These are phyloP conservation scores for Leptinotarsa rubiginosa DNA, from an alignment of 2,888 invertebrate genomes.

Conservation along the genomic window DNA sequence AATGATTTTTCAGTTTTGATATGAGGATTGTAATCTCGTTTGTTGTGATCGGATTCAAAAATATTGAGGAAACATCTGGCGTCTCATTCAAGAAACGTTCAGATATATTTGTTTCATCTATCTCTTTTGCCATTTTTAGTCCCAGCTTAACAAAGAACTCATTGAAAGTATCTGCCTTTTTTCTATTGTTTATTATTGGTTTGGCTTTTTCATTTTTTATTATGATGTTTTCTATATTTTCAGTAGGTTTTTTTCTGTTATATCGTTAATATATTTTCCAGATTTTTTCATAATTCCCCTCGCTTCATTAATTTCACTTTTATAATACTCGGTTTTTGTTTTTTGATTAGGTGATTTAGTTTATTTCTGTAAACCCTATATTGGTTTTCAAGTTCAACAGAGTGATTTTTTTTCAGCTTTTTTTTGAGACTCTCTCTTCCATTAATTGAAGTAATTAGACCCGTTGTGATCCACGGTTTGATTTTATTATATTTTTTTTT, in stretches of 20 bases:
- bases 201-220: slow-evolving; percentile 21
- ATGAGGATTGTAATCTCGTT: no score
- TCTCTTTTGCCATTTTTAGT: no score
- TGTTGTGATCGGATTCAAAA: no score
- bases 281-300: slow-evolving; percentile 20
- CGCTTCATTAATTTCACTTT: slow-evolving; percentile 20
- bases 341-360: slow-evolving; percentile 20
- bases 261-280: slow-evolving; percentile 22
- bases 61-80: no score
- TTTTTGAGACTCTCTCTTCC: slow-evolving; percentile 23
- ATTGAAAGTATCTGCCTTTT: no score
- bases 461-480: no score
- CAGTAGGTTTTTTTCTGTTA: no score
- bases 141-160: no score
- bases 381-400: slow-evolving; percentile 15
- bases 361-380: slow-evolving; percentile 24
- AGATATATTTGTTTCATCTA: no score
- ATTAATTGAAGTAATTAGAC: slow-evolving; percentile 15
- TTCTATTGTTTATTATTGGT: slow-evolving; percentile 7
- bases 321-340: slow-evolving; percentile 19
- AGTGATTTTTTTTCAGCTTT: slow-evolving; percentile 10
- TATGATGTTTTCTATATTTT: slow-evolving; percentile 22
- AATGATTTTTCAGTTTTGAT: no score
- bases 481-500: slow-evolving; percentile 8
- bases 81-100: no score